Base-by-base conservation (phyloP, 2,888 invertebrate genomes). In the Hypomecis punctinalis region DNA sequence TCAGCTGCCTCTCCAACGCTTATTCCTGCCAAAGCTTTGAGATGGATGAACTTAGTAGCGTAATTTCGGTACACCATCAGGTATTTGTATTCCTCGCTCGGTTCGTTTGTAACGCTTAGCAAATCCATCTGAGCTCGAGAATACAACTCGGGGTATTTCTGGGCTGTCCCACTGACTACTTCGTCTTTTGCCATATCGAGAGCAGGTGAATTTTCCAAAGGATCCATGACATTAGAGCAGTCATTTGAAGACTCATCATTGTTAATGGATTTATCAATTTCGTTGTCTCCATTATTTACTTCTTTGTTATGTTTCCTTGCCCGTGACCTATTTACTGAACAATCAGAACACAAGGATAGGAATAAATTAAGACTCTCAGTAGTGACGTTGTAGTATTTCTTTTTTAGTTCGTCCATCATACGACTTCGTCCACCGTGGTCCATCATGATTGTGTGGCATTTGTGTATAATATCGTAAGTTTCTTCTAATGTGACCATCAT, bases 71-170 rank as follows among this genome's bases (percentile, higher is more conserved):
- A 87, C 1, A 87, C 81, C 76, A 88, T 70, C 61, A 88, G 66
- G 65, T 81, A 83, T 74, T 82, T 85, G 69, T 77, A 85, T 61
- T 82, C 79, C 48, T 86, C 87, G 1, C 66, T 68, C 2, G 71
- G 56, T 40, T 81, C 78, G 5, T 74, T 79, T 9, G 82, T 80
- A 0, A 86, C 84, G 13, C 81, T 75, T 10, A 88, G 63, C 56
- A 86, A 77, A 47, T 86, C 86, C 8, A 86, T 73, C 79, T 87
- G 88, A 0, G 83, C 85, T 7, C 86, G 76, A 3, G 79, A 83
- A 72, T 77, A 82, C 3, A 84, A 72, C 60, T 88, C 86, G 5
- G 82, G 80, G 58, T 77, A 77, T 55, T 70, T 74, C 49, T 67
- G 69, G 8, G 51, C 37, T 68, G 49, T 13, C 13, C 67, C 49